Percentiles rank a stretch among this genome's conserved stretches.
Conservation (phyloP, 2,113 vertebrate genomes). For the Nibea coibor region DNA sequence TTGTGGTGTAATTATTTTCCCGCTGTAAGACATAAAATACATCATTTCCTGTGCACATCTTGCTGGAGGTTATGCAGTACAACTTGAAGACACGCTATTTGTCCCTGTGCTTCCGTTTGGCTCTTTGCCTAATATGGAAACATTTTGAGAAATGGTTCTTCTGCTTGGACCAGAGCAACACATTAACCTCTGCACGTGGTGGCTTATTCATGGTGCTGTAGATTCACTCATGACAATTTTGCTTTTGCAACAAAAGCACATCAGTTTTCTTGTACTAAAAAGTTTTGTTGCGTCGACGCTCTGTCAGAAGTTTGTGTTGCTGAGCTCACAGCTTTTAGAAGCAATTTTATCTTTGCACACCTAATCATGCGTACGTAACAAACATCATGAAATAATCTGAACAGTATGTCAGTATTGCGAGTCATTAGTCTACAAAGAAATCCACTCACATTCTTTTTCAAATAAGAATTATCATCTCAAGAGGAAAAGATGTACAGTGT, state of each 20-base stretch:
- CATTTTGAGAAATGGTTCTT: constrained; percentile 39
- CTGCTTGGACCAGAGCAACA: constrained; percentile 31
- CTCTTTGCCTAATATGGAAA: constrained; percentile 29
- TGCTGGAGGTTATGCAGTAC: constrained; percentile 13
- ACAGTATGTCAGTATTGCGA: too few species aligned
- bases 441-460: background rate
- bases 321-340: background rate
- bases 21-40: constrained; percentile 4
- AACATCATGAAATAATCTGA: too few species aligned
- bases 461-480: background rate
- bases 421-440: background rate
- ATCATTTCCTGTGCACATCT: constrained; percentile 6
- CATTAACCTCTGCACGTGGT: constrained; percentile 47
- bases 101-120: constrained; percentile 28
- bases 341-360: background rate
- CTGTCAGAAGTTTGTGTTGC: background rate
- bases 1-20: background rate
- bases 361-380: too few species aligned
- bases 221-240: constrained; percentile 35
- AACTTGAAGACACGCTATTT: constrained; percentile 15
- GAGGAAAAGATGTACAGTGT: background rate
- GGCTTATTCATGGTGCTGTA: constrained; percentile 23
- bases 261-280: constrained; percentile 20
- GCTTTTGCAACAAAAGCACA: constrained; percentile 30
- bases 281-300: background rate